A percentile compares a stretch with the other conserved stretches of the same genome.
Evolutionary conservation across 2,888 invertebrate genomes (phyloP).

Genomic region (Mycalesis mineus): DNA sequence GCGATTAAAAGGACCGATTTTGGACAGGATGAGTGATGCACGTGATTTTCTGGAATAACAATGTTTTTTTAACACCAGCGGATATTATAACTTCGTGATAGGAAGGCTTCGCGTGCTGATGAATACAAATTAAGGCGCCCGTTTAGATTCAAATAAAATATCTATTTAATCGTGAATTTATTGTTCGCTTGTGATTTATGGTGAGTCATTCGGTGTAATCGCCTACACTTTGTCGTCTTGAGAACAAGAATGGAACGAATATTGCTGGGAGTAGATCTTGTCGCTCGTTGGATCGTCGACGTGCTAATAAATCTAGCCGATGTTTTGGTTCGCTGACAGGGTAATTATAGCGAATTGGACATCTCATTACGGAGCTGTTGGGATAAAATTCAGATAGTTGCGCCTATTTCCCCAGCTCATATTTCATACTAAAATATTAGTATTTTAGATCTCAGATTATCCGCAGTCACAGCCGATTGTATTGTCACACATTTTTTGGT

Average conservation of each 20-base stretch:
- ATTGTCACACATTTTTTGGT: too few relatives aligned
- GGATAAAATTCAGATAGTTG: too few relatives aligned
- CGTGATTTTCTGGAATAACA: slow-evolving; percentile 64
- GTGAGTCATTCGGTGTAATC: slow-evolving; percentile 49
- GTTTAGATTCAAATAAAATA: slow-evolving; percentile 62
- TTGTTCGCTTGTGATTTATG: slow-evolving; percentile 49
- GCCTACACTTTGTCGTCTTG: slow-evolving; percentile 44
- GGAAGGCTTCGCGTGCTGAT: slow-evolving; percentile 55
- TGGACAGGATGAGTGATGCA: slow-evolving; percentile 66
- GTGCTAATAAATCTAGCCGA: slow-evolving; percentile 40
- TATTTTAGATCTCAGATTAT: background rate
- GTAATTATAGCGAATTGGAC: slow-evolving; percentile 73
- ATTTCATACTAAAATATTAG: background rate
- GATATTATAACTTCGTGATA: slow-evolving; percentile 70
- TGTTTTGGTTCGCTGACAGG: slow-evolving; percentile 58
- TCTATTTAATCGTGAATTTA: slow-evolving; percentile 53
- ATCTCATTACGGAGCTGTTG: slow-evolving; percentile 60
- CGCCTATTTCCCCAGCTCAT: too few relatives aligned
- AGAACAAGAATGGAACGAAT: slow-evolving; percentile 20
- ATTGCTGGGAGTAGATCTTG: slow-evolving; percentile 22
- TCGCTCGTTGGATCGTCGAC: slow-evolving; percentile 25
- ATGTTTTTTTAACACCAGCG: slow-evolving; percentile 66
- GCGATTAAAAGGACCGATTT: slow-evolving; percentile 70
- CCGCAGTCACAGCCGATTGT: slow-evolving; percentile 35
- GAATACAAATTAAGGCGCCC: slow-evolving; percentile 62